Base-by-base conservation (phyloP, 2,113 vertebrate species). In the Anguilla rostrata region DNA sequence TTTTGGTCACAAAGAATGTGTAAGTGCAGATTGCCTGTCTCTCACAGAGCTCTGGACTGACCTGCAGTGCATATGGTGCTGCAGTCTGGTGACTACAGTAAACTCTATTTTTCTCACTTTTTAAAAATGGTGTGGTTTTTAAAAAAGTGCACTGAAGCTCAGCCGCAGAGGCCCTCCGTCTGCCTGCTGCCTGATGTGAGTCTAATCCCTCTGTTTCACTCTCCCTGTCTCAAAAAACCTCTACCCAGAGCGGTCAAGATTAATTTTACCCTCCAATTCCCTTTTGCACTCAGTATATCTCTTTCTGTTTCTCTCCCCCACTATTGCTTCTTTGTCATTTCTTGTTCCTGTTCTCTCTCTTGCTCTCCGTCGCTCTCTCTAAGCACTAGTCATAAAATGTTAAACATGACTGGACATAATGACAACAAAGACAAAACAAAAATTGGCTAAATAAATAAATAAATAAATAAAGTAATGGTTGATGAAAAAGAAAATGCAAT, bases 241-340 rank as follows among this genome's bases (percentile, higher is more conserved):
- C 26, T n/a, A n/a, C 4, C 81, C 81, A 82, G 41, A 46, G 39
- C 22, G 71, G 26, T 29, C 71, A 75, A 75, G 71, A 75, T 75
- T 75, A n/a, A 75, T 84, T 84, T 41, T 39, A 20, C 22, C n/a
- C 22, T 81, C 75, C 84, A 53, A 81, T 86, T 86, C 40, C 20
- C 57, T 40, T 86, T 56, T 53, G 80, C 39, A 16, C 66, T 87
- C 39, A 53, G 49, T 29, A 66, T 75, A 43, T 40, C 83, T 81
- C 34, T 84, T 63, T 87, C 83, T 86, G 39, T 78, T 39, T 39
- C 66, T 78, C 40, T 22, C 18, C 56, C 12, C 20, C 78, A 9
- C 40, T 53, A n/a, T 57, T 41, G 53, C 34, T 14, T 9, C 16
- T 34, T 26, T 29, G 26, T 75, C 71, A n/a, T 26, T 75, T 29